Conservation (phyloP, 2,888 invertebrate species). For the Iselma pallidipennis region DNA sequence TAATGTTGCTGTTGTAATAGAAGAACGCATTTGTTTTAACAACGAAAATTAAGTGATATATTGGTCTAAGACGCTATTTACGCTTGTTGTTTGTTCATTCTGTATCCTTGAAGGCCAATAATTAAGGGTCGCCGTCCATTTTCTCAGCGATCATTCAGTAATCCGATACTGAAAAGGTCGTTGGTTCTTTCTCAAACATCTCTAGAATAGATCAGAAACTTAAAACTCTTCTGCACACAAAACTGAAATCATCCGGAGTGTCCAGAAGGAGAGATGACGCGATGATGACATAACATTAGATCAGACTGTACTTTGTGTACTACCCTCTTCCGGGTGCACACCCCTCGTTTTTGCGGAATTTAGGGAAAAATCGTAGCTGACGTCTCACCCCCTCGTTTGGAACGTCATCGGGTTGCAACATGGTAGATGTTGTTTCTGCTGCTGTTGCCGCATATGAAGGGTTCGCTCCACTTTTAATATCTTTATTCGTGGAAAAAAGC, state of each 20-base stretch:
- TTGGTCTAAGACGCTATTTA: not conserved
- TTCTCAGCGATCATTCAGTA: conserved; percentile 27
- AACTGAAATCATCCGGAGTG: conserved; percentile 27
- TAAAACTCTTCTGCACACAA: conserved; percentile 40
- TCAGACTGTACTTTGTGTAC: conserved; percentile 46
- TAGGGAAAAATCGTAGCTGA: conserved; percentile 49
- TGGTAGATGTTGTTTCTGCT: not conserved
- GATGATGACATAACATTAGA: conserved; percentile 49
- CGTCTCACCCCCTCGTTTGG: conserved; percentile 31
- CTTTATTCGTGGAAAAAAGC: not conserved
- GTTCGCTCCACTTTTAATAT: not conserved
- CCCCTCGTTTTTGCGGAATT: conserved; percentile 53
- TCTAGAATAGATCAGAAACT: conserved; percentile 34
- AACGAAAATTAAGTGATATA: not conserved
- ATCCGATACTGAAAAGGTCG: conserved; percentile 16
- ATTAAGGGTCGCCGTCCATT: conserved; percentile 17
- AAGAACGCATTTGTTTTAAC: not conserved
- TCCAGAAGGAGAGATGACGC: conserved; percentile 39
- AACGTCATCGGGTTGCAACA: conserved; percentile 17
- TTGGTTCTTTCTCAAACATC: conserved; percentile 12
- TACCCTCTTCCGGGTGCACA: conserved; percentile 49
- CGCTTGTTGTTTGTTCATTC: not conserved
- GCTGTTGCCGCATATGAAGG: not conserved
- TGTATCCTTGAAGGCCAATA: conserved; percentile 1
- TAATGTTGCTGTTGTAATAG: too few species aligned